phyloP scores from a whole-genome alignment of 2,113 vertebrate genomes.

The Hypomesus transpacificus region DNA sequence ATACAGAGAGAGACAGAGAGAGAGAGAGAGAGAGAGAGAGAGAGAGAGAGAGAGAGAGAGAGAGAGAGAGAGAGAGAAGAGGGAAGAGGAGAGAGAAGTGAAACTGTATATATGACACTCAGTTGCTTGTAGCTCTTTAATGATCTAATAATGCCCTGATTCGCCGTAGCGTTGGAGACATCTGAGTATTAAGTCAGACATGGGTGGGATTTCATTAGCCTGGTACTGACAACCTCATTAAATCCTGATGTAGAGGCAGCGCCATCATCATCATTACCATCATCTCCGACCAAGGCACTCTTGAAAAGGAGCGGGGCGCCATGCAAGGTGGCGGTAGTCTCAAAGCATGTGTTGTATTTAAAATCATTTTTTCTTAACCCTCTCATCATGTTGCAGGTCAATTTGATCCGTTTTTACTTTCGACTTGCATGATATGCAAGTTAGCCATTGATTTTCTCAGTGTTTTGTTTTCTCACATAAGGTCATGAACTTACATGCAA shows the following conservation, averaged over 20 bases:
- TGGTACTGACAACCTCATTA: not conserved
- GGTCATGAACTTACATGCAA: too few species aligned
- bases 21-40: not conserved
- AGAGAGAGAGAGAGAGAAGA: not conserved
- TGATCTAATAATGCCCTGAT: not conserved
- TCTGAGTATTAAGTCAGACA: not conserved
- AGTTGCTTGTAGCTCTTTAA: conserved; percentile 1
- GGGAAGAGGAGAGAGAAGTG: not conserved
- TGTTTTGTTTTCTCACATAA: too few species aligned
- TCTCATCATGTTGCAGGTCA: too few species aligned
- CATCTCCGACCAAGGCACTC: not conserved
- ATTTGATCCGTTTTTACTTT: too few species aligned
- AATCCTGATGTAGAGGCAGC: not conserved
- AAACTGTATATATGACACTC: not conserved
- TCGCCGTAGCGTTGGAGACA: not conserved
- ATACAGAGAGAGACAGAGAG: not conserved
- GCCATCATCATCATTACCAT: not conserved
- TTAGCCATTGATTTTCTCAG: too few species aligned
- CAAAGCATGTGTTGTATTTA: too few species aligned
- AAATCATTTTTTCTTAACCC: too few species aligned
- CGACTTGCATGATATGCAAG: too few species aligned
- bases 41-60: not conserved
- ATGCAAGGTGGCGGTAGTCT: too few species aligned
- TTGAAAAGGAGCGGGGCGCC: not conserved
- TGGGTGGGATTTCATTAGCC: conserved; percentile 9